phyloP scores from a whole-genome alignment of 2,113 vertebrate genomes.

The Regulus satrapa region DNA sequence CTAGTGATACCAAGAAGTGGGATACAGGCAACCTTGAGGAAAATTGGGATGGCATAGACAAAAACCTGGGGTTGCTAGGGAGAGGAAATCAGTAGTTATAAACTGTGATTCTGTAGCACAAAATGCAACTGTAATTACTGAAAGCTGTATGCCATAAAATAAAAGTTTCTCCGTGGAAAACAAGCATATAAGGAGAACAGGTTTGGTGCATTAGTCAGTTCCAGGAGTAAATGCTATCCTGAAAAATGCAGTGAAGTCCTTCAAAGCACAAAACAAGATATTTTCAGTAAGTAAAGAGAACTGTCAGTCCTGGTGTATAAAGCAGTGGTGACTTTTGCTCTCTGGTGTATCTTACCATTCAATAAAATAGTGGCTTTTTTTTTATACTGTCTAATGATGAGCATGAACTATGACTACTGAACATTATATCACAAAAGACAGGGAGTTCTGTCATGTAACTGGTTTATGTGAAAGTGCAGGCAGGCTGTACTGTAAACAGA shows the following conservation, averaged over 20 bases:
- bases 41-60: neutral
- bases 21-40: neutral
- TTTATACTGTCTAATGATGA: neutral
- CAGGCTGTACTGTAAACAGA: neutral
- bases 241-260: neutral
- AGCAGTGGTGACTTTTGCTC: neutral
- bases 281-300: neutral
- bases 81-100: neutral
- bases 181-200: neutral
- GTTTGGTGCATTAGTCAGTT: neutral
- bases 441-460: neutral
- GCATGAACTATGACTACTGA: neutral
- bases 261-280: accelerated
- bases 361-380: neutral
- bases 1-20: neutral
- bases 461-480: neutral
- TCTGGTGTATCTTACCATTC: neutral
- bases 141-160: neutral
- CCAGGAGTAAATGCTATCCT: neutral
- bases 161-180: neutral
- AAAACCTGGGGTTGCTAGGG: neutral
- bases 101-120: neutral
- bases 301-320: neutral
- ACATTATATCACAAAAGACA: neutral
- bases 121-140: neutral